phyloP scores from a whole-genome alignment of 1,140 invertebrate species.

The Cataglyphis hispanica region DNA sequence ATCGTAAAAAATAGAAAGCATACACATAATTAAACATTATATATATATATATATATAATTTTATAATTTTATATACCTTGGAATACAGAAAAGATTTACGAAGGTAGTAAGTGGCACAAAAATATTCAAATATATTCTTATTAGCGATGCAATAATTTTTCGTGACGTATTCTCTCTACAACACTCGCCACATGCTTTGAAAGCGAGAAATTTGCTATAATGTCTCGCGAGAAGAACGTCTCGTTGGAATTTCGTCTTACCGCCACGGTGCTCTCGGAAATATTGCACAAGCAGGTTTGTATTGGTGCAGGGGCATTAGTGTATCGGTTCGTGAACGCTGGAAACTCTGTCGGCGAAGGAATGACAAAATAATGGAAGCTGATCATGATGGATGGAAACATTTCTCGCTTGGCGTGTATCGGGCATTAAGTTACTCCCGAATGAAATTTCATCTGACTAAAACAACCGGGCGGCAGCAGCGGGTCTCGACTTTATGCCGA shows the following conservation, averaged over 20 bases:
- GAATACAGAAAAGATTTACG: not conserved
- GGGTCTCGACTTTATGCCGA: conserved; percentile 19
- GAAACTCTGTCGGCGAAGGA: conserved; percentile 50
- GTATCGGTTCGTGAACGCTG: conserved; percentile 49
- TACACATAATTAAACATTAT: not conserved
- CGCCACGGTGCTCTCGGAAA: conserved; percentile 13
- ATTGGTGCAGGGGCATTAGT: conserved; percentile 45
- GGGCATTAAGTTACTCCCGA: conserved; percentile 55
- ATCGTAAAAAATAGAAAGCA: not conserved
- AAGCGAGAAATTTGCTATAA: conserved; percentile 42
- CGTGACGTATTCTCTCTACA: not conserved
- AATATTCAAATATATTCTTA: not conserved
- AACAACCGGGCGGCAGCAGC: conserved; percentile 14
- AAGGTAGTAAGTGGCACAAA: not conserved
- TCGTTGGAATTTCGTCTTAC: conserved; percentile 45
- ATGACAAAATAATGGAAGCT: conserved; percentile 61
- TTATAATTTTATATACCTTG: not conserved
- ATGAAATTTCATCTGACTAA: conserved; percentile 52
- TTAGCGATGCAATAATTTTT: not conserved
- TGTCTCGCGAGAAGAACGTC: not conserved
- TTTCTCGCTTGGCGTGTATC: conserved; percentile 52
- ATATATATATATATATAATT: not conserved
- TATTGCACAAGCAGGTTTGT: conserved; percentile 47
- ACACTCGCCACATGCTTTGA: not conserved
- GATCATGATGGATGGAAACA: conserved; percentile 62